These are phyloP conservation scores for Hippoglossus hippoglossus DNA, from an alignment of 2,797 vertebrate species.

Conservation along the genomic window DNA sequence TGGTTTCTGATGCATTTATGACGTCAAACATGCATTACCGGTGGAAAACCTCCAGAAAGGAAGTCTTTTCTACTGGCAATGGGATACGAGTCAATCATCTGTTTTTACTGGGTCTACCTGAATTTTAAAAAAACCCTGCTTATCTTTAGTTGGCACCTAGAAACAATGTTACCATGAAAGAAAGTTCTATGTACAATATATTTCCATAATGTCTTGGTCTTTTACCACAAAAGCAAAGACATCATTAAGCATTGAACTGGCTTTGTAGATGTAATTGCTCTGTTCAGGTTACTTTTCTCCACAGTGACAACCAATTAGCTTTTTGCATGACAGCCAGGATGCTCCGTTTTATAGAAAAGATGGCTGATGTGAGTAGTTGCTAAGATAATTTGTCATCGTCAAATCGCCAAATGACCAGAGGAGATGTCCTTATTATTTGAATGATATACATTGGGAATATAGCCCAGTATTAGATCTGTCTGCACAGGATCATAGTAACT, in stretches of 20 bases:
- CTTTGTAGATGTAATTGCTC: constrained; percentile 23
- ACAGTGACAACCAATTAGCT: constrained; percentile 53
- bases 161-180: constrained; percentile 3
- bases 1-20: too few species aligned
- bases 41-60: too few species aligned
- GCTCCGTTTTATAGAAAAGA: constrained; percentile 18
- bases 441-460: constrained; percentile 14
- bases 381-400: constrained; percentile 33
- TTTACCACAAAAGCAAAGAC: constrained; percentile 28
- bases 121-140: neutral
- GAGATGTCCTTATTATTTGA: constrained; percentile 34
- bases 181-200: constrained; percentile 1
- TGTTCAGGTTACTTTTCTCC: constrained; percentile 26
- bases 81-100: too few species aligned
- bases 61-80: too few species aligned
- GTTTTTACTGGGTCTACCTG: too few species aligned
- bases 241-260: constrained; percentile 20
- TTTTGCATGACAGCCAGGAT: constrained; percentile 20
- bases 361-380: constrained; percentile 30
- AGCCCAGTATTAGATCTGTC: constrained; percentile 9
- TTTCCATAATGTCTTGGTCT: constrained; percentile 1
- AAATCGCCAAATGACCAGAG: constrained; percentile 30
- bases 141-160: neutral
- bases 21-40: too few species aligned
- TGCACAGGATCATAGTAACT: constrained; percentile 20